Evolutionary conservation across 2,113 vertebrate genomes (phyloP), one percentile per base, ranked within the genome.

Genomic region (Chionomys nivalis): DNA sequence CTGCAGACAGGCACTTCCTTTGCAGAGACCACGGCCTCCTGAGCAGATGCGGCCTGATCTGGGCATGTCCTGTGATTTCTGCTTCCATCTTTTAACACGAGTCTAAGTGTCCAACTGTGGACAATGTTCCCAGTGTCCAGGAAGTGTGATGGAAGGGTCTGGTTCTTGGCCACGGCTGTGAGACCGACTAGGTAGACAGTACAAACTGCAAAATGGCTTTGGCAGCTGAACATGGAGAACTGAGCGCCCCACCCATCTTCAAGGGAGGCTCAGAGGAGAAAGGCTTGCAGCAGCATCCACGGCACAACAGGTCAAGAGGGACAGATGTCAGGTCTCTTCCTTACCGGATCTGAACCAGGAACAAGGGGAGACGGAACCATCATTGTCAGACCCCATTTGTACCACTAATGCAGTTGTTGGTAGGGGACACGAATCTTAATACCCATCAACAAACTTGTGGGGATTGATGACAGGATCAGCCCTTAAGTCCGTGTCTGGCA

Each of bases 241-340:
- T 1, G 5, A 7, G 16, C 0, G 0, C 17, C 42, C 31, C n/a
- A 1, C 3, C 24, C 16, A 24, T 8, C 23, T 66, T 65, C 19
- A 47, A 49, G 79, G 19, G 1, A 21, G 88, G 72, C 49, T 49
- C 10, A 0, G 44, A 70, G 66, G 31, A 49, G 31, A 26, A 23
- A 6, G 75, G 0, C 0, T 42, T 14, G 11, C 0, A 31, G 31
- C 1, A 42, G 36, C 5, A 5, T 36, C 72, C 24, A 0, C 0
- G 0, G 78, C n/a, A 0, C 0, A 1, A 33, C 19, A 12, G 47
- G 26, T 21, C 63, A 6, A 19, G 24, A 0, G 0, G 0, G 7
- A 39, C 39, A 31, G 17, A 3, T 0, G 1, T 44, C 12, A 31
- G 0, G 1, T 13, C 52, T 65, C 73, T 33, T 4, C 31, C 21